A percentile compares a stretch with the other conserved stretches of the same genome.
These are phyloP conservation scores for Paralinhomoeus sp. DNA, from an alignment of 2,888 invertebrate genomes.

Conservation along the genomic window DNA sequence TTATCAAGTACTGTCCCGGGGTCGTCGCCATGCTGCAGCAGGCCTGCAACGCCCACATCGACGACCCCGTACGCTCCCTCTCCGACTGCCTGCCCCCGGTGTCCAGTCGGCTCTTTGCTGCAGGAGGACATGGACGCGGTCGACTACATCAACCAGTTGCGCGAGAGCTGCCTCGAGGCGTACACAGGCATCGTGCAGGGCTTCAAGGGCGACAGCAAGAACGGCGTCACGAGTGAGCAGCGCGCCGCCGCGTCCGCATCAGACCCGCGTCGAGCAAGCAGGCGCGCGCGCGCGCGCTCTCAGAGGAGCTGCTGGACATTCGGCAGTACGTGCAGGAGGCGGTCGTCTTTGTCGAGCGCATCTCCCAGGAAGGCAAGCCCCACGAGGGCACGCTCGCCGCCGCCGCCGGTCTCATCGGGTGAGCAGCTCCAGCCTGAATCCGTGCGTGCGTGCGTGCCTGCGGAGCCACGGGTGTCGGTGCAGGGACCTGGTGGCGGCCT, in stretches of 20 bases:
- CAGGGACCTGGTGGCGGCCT: constrained; percentile 65
- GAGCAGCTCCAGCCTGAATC: constrained; percentile 17
- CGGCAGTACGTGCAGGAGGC: constrained; percentile 69
- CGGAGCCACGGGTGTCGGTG: constrained; percentile 7
- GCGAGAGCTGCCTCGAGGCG: constrained; percentile 84
- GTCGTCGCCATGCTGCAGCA: constrained; percentile 56
- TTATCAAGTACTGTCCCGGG: constrained; percentile 69
- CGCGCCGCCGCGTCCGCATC: neutral
- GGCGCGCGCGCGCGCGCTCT: constrained; percentile 8
- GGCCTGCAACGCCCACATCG: constrained; percentile 75
- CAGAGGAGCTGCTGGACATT: constrained; percentile 46
- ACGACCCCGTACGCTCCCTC: constrained; percentile 29
- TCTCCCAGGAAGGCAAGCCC: constrained; percentile 46
- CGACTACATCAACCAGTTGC: constrained; percentile 76
- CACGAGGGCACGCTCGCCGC: constrained; percentile 60
- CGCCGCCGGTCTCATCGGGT: constrained; percentile 72
- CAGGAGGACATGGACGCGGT: constrained; percentile 75
- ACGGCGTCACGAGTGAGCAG: constrained; percentile 7
- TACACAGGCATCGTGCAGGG: constrained; percentile 96
- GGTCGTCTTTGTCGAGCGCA: constrained; percentile 59
- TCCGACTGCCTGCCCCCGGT: neutral
- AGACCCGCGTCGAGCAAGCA: neutral
- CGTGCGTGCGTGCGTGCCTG: neutral
- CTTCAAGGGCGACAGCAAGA: constrained; percentile 40
- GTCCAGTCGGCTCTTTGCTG: too few relatives aligned